Base-by-base conservation (phyloP, 2,113 vertebrate genomes). In the Rhipidura dahli region DNA sequence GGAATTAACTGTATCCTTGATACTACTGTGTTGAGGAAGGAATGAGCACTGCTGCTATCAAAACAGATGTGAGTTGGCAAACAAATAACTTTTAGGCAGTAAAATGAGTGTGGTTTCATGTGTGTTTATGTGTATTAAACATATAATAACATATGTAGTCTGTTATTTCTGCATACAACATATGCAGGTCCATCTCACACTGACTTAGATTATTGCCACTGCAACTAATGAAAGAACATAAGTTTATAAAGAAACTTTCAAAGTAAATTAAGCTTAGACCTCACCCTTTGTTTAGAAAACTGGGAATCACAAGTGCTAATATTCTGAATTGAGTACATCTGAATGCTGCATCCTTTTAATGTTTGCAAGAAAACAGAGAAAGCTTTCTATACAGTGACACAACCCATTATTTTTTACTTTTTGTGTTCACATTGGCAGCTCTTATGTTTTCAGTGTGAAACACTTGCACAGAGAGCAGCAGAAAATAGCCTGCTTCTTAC, bases 151-250 rank as follows among this genome's bases (percentile, higher is more conserved):
- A 47, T 33, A 19, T 18, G 7, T 16, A 30, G 33, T 37, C 7
- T 18, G 5, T 65, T 69, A 39, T 59, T 63, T 66, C 24, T 70
- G 1, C 22, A 2, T n/a, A 12, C 9, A 53, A 13, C 9, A 4
- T n/a, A 10, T 10, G 49, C 0, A 0, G 10, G 19, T 75, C 59
- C 23, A 2, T 54, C 27, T 49, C 24, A 31, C 24, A 8, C 18
- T 75, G 26, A 9, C 9, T 72, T 80, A 59, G 31, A 18, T 57
- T 92, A 53, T 53, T 89, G 37, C 42, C 42, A 27, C 2, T 35
- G 28, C 49, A 71, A 13, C 6, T 39, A 26, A 66, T 70, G 19
- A 50, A 15, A 91, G 9, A 93, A 15, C 3, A 3, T 2, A 11
- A 0, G 0, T 68, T 45, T 75, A 39, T 31, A 53, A 80, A 42